Base-by-base conservation (phyloP, 1,140 invertebrate genomes). In the Scylla paramamosain region DNA sequence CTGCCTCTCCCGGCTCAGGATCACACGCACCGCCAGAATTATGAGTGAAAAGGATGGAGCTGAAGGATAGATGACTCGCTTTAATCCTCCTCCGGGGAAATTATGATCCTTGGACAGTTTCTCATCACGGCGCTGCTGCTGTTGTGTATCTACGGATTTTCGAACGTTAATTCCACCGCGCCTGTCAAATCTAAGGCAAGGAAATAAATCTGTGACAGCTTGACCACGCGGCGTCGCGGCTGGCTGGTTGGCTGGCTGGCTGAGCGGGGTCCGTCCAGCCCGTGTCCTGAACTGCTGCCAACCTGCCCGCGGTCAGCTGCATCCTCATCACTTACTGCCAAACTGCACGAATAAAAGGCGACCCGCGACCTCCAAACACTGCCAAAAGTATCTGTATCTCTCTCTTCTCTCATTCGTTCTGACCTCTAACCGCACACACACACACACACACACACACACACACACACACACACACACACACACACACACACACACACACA, bases 161-260 rank as follows among this genome's bases (percentile, higher is more conserved):
- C 67, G 6, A n/a, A n/a, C 12, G 67, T 77, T 77, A 77, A 77
- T 77, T n/a, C 67, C 67, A 20, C 20, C 6, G 67, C 20, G 67
- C 20, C n/a, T 77, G 67, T 77, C 67, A 77, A 77, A n/a, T 77
- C 20, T n/a, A 77, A 77, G 67, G 67, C 67, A 77, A 77, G 67
- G 67, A n/a, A 77, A 77, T 77, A 77, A n/a, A 77, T 77, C 52
- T 59, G 67, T 77, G 67, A 77, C 67, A 77, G 67, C 67, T 77
- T 77, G 67, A n/a, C 67, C 67, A n/a, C 67, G 67, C 20, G 20
- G 25, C 20, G 67, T n/a, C 20, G 20, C n/a, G 67, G 67, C 20
- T 59, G 52, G 10, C 52, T 20, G 52, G 10, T 8, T 20, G 52
- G 39, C 39, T 39, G 39, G 39, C 39, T 59, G 52, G 52, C 52